These are phyloP conservation scores for Fulmarus glacialis DNA, from an alignment of 2,113 vertebrate species.

Conservation along the genomic window DNA sequence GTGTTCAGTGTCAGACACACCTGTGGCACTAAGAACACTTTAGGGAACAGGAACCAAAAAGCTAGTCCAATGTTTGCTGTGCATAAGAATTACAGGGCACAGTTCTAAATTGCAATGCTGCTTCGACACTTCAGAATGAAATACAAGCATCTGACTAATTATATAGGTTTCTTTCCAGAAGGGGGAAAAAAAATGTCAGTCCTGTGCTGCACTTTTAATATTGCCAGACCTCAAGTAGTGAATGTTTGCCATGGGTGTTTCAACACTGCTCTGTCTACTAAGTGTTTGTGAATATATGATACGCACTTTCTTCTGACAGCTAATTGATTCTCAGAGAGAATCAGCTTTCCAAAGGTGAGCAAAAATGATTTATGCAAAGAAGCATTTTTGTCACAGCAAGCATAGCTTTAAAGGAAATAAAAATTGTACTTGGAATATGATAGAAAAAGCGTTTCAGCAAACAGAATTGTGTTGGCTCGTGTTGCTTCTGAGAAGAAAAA, in stretches of 20 bases:
- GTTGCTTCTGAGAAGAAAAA: not conserved
- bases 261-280: not conserved
- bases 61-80: not conserved
- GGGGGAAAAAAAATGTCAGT: not conserved
- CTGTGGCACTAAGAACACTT: not conserved
- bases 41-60: not conserved
- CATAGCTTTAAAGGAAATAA: conserved; percentile 27
- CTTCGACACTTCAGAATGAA: not conserved
- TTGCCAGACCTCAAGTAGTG: not conserved
- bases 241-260: not conserved
- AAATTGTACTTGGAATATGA: conserved; percentile 2
- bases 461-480: not conserved
- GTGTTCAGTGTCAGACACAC: not conserved
- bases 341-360: conserved; percentile 44
- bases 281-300: conserved; percentile 9
- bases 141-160: conserved; percentile 11
- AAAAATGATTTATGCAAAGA: conserved; percentile 40
- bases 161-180: not conserved
- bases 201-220: not conserved
- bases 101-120: not conserved
- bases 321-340: conserved; percentile 47
- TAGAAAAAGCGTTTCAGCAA: not conserved
- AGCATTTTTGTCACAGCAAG: conserved; percentile 30
- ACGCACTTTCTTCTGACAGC: not conserved
- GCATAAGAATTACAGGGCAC: not conserved